Evolutionary conservation across 2,113 vertebrate genomes (phyloP).

Genomic region (Paraplagusia blochii): DNA sequence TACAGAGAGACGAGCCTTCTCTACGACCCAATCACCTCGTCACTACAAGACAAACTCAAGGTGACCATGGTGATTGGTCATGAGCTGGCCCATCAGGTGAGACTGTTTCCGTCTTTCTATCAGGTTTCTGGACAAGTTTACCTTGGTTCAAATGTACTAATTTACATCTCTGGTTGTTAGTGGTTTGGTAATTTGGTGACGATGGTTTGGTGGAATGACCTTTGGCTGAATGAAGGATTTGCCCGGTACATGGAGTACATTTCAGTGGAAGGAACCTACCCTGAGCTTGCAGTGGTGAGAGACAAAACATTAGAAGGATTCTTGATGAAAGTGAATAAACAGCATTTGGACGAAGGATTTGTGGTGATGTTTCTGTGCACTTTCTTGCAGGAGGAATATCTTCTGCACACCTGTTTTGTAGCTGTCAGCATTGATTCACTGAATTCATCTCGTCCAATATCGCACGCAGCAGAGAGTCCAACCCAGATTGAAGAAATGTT

Average conservation of each 20-base stretch:
- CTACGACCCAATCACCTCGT: conserved; percentile 68
- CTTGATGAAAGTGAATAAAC: not conserved
- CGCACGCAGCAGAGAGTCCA: conserved; percentile 74
- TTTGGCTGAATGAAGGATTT: conserved; percentile 76
- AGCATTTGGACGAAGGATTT: not conserved
- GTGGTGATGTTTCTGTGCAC: conserved; percentile 15
- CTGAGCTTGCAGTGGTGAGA: conserved; percentile 69
- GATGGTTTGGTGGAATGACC: conserved; percentile 77
- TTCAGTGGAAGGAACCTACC: conserved; percentile 71
- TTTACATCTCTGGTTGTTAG: conserved; percentile 34
- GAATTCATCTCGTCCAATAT: conserved; percentile 78
- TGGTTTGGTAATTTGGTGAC: conserved; percentile 79
- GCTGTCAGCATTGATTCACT: conserved; percentile 75
- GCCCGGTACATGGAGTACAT: conserved; percentile 76
- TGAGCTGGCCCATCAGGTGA: conserved; percentile 75
- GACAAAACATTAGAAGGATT: not conserved
- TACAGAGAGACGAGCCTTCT: conserved; percentile 75
- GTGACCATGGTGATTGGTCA: conserved; percentile 76
- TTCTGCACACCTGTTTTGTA: conserved; percentile 73
- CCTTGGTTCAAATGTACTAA: not conserved
- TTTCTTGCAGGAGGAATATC: conserved; percentile 72
- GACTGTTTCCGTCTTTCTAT: not conserved
- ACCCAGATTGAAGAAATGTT: conserved; percentile 81
- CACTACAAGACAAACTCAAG: conserved; percentile 69
- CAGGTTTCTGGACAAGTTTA: not conserved